phyloP scores from a whole-genome alignment of 37 sponge, comb jelly and placozoan species.

The Agelas oroides region DNA sequence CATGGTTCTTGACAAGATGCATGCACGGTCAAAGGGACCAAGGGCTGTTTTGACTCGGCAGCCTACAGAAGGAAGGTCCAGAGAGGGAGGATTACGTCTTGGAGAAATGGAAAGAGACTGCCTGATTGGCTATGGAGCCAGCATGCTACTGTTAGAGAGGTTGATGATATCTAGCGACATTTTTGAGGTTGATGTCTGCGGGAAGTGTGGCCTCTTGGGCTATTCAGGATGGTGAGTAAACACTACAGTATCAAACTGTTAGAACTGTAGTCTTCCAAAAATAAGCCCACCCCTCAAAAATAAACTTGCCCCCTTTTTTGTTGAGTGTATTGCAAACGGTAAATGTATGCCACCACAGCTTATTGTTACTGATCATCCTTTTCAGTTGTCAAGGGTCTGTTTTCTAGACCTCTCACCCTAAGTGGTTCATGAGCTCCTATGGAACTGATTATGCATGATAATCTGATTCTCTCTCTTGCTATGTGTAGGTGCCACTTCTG shows the following conservation, averaged over 20 bases:
- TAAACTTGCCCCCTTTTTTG: no score
- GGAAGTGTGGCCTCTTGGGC: slow-evolving; percentile 93
- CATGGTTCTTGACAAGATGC: slow-evolving; percentile 99
- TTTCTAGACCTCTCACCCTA: no score
- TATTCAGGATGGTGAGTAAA: slow-evolving; percentile 92
- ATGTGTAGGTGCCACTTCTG: slow-evolving; percentile 92
- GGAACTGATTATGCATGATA: no score
- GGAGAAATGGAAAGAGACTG: slow-evolving; percentile 99
- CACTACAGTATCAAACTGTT: no score
- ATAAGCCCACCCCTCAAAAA: no score
- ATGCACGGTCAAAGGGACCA: slow-evolving; percentile 96
- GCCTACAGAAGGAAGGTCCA: slow-evolving; percentile 97
- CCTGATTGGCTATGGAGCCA: slow-evolving; percentile 97
- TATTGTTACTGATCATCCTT: no score
- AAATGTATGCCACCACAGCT: no score
- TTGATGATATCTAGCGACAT: slow-evolving; percentile 97
- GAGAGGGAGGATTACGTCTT: slow-evolving; percentile 97
- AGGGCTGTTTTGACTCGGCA: slow-evolving; percentile 95
- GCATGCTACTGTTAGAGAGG: slow-evolving; percentile 96
- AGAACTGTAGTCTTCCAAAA: no score
- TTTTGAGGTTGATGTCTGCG: slow-evolving; percentile 98
- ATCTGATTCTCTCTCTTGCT: no score
- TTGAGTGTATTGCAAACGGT: no score
- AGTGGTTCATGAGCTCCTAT: no score
- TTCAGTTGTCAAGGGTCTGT: no score